A percentile compares a stretch with the other conserved stretches of the same genome.
These are phyloP conservation scores for Pholis gunnellus DNA, from an alignment of 2,113 vertebrate genomes.

Conservation along the genomic window DNA sequence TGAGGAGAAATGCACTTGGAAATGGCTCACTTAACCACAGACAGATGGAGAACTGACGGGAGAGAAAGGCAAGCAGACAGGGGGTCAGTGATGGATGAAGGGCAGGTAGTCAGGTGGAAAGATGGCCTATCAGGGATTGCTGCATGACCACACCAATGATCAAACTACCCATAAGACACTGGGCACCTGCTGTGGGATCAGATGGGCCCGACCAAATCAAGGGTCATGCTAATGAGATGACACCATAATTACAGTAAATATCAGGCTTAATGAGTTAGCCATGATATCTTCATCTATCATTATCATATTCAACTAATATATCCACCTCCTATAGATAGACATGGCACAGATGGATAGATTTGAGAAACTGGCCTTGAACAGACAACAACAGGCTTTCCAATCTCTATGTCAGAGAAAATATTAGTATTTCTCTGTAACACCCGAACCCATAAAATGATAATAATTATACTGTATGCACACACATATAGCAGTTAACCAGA, in stretches of 20 bases:
- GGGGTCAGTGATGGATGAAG: conserved; percentile 48
- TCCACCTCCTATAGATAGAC: neutral
- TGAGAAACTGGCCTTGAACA: neutral
- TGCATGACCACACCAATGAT: conserved; percentile 34
- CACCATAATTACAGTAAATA: conserved; percentile 33
- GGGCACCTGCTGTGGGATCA: conserved; percentile 39
- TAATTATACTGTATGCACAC: neutral
- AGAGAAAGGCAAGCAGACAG: conserved; percentile 36
- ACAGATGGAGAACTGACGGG: conserved; percentile 57
- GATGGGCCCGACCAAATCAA: conserved; percentile 32
- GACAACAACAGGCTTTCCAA: neutral
- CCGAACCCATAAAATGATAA: neutral
- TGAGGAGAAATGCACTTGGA: neutral
- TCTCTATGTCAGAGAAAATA: neutral
- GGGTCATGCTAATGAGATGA: conserved; percentile 25
- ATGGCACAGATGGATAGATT: neutral
- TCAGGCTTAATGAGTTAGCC: conserved; percentile 11
- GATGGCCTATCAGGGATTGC: conserved; percentile 33
- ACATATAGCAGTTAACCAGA: neutral
- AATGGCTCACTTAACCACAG: conserved; percentile 9
- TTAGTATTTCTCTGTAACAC: neutral
- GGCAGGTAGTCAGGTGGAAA: conserved; percentile 54
- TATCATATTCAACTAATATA: neutral
- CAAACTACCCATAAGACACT: conserved; percentile 53
- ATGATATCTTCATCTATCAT: neutral